Evolutionary conservation across 2,888 invertebrate species (phyloP).

Genomic region (Phyllotreta cruciferae): DNA sequence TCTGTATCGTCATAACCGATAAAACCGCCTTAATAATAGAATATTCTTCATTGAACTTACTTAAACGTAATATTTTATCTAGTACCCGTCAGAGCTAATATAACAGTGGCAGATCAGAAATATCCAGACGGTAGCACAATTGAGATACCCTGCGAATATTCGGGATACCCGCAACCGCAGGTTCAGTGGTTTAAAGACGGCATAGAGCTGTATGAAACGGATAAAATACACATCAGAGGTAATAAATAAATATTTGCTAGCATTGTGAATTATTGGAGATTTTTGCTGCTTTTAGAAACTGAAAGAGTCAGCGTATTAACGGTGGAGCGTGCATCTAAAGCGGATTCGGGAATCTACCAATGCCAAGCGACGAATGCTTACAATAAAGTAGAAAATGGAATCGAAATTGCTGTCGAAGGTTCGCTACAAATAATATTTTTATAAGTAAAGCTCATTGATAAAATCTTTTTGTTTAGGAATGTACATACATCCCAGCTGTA

Average conservation of each 20-base stretch:
- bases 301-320: constrained; percentile 20
- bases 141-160: constrained; percentile 75
- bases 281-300: constrained; percentile 18
- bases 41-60: constrained; percentile 7
- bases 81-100: constrained; percentile 73
- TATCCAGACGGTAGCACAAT: constrained; percentile 74
- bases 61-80: constrained; percentile 37
- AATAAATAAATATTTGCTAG: constrained; percentile 31
- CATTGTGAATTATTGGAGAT: constrained; percentile 4
- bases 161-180: constrained; percentile 78
- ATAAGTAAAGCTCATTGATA: neutral
- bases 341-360: constrained; percentile 82
- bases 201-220: constrained; percentile 62
- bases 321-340: constrained; percentile 67
- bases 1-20: too few relatives aligned
- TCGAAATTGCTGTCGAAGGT: constrained; percentile 81
- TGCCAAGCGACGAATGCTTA: constrained; percentile 84
- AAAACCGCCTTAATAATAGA: too few relatives aligned
- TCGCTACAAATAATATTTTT: constrained; percentile 2
- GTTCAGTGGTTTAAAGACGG: constrained; percentile 86
- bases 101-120: constrained; percentile 65
- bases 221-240: constrained; percentile 73
- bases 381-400: constrained; percentile 69
- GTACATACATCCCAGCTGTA: constrained; percentile 80
- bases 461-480: constrained; percentile 63